Conservation (phyloP, 2,888 invertebrate species). For the Prenolepis imparis region DNA sequence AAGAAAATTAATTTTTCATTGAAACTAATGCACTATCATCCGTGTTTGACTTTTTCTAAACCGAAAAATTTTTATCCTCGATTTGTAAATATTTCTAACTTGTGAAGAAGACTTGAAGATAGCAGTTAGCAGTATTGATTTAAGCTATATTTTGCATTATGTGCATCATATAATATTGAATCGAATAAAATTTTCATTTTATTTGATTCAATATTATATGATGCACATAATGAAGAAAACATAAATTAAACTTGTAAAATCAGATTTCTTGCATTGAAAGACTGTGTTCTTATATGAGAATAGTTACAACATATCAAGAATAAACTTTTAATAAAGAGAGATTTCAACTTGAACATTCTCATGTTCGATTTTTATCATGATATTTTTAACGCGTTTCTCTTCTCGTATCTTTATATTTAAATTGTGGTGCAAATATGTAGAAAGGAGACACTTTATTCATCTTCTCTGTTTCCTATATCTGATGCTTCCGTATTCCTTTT, state of each 20-base stretch:
- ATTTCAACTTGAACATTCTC: neutral
- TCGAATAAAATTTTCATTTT: no score
- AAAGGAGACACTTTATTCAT: neutral
- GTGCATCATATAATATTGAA: no score
- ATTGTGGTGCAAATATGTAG: neutral
- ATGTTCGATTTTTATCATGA: constrained; percentile 11
- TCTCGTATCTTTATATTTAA: neutral
- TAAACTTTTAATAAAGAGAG: neutral
- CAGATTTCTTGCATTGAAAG: neutral
- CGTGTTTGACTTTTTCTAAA: no score
- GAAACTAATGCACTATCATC: no score
- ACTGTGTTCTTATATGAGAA: neutral
- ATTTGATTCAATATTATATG: no score
- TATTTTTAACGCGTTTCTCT: constrained; percentile 6
- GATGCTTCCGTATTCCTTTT: constrained; percentile 10
- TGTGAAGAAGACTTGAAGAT: no score
- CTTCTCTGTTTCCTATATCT: neutral
- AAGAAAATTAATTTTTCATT: no score
- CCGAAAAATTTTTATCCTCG: no score
- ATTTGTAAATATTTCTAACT: no score
- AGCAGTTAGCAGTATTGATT: no score
- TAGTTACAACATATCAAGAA: neutral
- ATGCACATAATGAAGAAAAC: no score
- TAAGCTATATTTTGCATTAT: no score
- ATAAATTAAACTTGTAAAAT: neutral